A percentile compares a stretch with the other conserved stretches of the same genome.
phyloP scores from a whole-genome alignment of 2,888 invertebrate species.

The Eupithecia inturbata region DNA sequence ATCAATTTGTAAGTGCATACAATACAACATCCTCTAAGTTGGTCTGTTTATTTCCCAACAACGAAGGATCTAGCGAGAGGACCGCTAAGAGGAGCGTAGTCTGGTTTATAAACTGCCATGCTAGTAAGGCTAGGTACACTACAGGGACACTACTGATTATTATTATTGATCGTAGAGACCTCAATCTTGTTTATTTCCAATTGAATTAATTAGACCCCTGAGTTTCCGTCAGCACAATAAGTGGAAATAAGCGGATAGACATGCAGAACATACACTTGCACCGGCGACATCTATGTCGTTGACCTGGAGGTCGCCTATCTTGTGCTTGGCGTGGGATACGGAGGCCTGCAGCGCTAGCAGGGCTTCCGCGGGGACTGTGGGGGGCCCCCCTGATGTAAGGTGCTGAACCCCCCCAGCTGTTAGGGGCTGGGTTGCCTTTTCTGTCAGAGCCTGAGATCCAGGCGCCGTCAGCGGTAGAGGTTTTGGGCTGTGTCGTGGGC shows the following conservation, averaged over 20 bases:
- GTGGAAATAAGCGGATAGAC: constrained; percentile 64
- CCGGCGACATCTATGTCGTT: constrained; percentile 45
- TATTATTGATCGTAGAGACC: too few relatives aligned
- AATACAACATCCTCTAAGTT: too few relatives aligned
- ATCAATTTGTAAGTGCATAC: too few relatives aligned
- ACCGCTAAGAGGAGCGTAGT: too few relatives aligned
- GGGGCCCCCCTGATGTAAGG: neutral
- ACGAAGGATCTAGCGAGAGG: too few relatives aligned
- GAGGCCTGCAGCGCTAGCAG: constrained; percentile 51
- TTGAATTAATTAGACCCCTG: too few relatives aligned
- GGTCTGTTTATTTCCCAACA: too few relatives aligned
- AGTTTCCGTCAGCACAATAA: constrained; percentile 13
- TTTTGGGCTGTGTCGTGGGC: constrained; percentile 1
- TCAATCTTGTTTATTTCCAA: too few relatives aligned
- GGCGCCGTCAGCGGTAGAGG: neutral
- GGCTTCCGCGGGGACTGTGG: constrained; percentile 57
- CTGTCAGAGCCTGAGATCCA: neutral
- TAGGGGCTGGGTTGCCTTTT: neutral
- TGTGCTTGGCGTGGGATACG: constrained; percentile 84
- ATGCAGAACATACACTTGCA: constrained; percentile 78
- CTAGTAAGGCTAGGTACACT: too few relatives aligned
- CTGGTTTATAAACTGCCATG: too few relatives aligned
- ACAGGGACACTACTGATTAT: too few relatives aligned
- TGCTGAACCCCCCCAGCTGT: neutral
- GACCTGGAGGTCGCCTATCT: constrained; percentile 87